These are phyloP conservation scores for Drosophila ohnishii DNA, from an alignment of 1,140 invertebrate species.

Conservation along the genomic window DNA sequence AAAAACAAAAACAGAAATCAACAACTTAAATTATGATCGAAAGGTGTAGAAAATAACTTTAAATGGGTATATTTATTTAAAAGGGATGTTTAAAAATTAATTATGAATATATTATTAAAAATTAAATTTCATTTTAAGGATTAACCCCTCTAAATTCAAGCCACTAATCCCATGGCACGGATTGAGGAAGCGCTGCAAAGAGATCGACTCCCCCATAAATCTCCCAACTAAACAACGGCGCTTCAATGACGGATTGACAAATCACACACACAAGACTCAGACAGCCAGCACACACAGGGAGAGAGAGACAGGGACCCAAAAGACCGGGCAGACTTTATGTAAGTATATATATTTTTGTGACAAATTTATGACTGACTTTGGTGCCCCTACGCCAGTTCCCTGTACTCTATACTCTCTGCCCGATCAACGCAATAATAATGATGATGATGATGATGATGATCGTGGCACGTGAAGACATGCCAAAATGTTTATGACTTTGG, in stretches of 20 bases:
- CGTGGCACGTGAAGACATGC: slow-evolving; percentile 76
- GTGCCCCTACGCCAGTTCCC: slow-evolving; percentile 11
- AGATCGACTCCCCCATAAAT: slow-evolving; percentile 54
- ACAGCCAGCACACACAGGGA: neutral
- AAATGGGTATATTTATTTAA: too few species aligned
- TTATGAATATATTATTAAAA: too few species aligned
- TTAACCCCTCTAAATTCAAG: neutral
- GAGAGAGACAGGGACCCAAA: neutral
- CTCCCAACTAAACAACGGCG: slow-evolving; percentile 59
- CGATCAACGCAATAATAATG: slow-evolving; percentile 27
- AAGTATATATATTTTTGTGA: slow-evolving; percentile 65
- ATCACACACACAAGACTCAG: slow-evolving; percentile 44
- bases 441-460: slow-evolving; percentile 49
- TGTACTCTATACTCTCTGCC: slow-evolving; percentile 2
- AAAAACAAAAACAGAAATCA: neutral
- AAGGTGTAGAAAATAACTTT: too few species aligned
- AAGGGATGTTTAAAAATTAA: too few species aligned
- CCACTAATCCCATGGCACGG: neutral
- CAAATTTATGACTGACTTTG: slow-evolving; percentile 78
- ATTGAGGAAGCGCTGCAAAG: slow-evolving; percentile 24
- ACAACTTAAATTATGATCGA: too few species aligned
- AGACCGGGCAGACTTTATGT: slow-evolving; percentile 39
- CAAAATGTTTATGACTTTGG: slow-evolving; percentile 73
- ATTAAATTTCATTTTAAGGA: neutral
- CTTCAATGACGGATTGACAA: slow-evolving; percentile 80